Percentiles rank a stretch among this genome's conserved stretches.
Evolutionary conservation across 2,797 vertebrate genomes (phyloP).

Genomic region (Falco peregrinus): DNA sequence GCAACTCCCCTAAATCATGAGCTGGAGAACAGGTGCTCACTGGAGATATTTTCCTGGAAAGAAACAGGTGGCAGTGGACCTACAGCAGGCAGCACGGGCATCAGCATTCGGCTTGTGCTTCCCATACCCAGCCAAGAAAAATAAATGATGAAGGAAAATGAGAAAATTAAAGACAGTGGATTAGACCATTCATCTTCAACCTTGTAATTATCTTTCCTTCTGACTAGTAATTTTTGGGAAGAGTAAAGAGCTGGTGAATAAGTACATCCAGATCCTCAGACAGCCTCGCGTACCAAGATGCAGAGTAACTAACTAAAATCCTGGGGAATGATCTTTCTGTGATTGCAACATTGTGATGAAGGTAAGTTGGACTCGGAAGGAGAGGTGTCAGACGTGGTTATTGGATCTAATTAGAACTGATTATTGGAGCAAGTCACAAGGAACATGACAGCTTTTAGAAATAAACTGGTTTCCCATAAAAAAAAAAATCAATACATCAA

Average conservation of each 20-base stretch:
- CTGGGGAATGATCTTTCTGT: not conserved
- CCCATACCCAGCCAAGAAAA: not conserved
- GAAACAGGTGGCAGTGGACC: not conserved
- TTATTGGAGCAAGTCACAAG: not conserved
- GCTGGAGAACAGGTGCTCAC: not conserved
- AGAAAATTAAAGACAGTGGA: not conserved
- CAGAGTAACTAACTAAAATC: not conserved
- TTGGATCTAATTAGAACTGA: not conserved
- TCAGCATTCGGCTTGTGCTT: not conserved
- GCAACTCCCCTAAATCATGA: not conserved
- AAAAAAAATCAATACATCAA: not conserved
- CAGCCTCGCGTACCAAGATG: not conserved
- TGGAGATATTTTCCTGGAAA: not conserved
- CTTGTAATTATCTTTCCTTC: constrained; percentile 53
- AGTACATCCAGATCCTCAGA: not conserved
- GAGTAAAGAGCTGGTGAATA: not conserved
- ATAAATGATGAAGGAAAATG: constrained; percentile 51
- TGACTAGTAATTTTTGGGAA: constrained; percentile 24
- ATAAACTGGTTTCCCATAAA: not conserved
- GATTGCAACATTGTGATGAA: not conserved
- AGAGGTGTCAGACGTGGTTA: not conserved
- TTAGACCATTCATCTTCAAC: constrained; percentile 50
- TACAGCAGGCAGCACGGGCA: not conserved
- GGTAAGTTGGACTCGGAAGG: not conserved
- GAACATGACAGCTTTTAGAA: not conserved